Conservation (phyloP, 1,140 invertebrate genomes). For the Ctenoplectra terminalis region DNA sequence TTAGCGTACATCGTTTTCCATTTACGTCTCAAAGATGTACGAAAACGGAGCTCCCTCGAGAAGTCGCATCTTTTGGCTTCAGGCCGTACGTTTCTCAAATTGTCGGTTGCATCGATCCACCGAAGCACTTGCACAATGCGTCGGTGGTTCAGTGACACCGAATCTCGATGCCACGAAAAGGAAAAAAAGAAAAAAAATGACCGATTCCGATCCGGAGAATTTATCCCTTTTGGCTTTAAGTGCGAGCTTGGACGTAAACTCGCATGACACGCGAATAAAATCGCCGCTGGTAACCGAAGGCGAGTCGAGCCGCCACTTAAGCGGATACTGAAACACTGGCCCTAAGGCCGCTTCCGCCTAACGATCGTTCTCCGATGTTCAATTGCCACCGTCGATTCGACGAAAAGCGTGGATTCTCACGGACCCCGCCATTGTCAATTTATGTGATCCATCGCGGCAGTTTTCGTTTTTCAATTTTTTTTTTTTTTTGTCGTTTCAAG, state of each 20-base stretch:
- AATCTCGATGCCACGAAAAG: background rate
- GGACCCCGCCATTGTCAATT: conserved; percentile 24
- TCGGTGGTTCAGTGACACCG: conserved; percentile 10
- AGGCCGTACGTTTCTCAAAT: background rate
- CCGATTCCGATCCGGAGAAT: conserved; percentile 55
- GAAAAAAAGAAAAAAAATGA: background rate
- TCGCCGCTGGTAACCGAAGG: conserved; percentile 41
- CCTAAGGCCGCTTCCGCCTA: conserved; percentile 53
- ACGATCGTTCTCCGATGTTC: conserved; percentile 54
- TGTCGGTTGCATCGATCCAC: conserved; percentile 9
- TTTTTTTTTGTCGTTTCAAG: too few species aligned
- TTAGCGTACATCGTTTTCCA: background rate
- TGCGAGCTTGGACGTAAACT: conserved; percentile 59
- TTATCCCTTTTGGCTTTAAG: conserved; percentile 40
- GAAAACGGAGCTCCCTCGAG: background rate
- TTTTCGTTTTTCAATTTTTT: background rate
- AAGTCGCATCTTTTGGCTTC: background rate
- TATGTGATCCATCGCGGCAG: background rate
- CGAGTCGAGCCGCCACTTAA: conserved; percentile 49
- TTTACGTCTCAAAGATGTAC: background rate
- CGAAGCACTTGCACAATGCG: background rate
- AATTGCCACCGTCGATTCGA: conserved; percentile 43
- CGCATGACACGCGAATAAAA: conserved; percentile 64
- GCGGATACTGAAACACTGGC: conserved; percentile 53
- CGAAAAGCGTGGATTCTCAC: conserved; percentile 23